phyloP scores from a whole-genome alignment of 2,113 vertebrate genomes.

The Himantopus leucocephalus region DNA sequence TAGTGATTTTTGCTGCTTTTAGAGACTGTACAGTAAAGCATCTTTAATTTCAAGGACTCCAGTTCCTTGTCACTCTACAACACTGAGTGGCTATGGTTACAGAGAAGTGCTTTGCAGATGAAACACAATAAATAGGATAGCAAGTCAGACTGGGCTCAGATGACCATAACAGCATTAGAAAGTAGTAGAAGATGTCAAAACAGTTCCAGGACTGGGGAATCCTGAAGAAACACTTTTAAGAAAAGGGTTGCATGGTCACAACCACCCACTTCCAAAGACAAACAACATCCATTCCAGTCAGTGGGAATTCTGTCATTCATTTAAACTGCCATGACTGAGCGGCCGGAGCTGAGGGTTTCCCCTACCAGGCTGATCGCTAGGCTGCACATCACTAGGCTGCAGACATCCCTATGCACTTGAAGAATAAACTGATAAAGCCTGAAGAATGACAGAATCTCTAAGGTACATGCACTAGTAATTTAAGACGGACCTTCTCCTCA shows the following conservation, averaged over 20 bases:
- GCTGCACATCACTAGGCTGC: background rate
- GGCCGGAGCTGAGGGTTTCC: background rate
- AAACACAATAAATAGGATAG: background rate
- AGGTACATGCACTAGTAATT: background rate
- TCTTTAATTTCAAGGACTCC: background rate
- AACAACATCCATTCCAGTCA: background rate
- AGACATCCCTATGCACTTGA: background rate
- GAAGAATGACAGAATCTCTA: background rate
- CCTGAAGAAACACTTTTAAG: background rate
- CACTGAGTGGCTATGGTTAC: background rate
- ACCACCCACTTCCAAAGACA: background rate
- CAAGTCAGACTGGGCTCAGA: background rate
- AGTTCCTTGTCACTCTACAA: background rate
- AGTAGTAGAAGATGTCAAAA: background rate
- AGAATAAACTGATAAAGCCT: background rate
- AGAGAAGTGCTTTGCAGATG: background rate
- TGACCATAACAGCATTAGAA: background rate
- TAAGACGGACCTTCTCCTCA: background rate
- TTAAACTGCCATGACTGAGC: background rate
- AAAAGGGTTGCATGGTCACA: background rate
- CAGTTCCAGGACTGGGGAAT: background rate
- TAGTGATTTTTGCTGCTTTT: background rate
- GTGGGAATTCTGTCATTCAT: background rate
- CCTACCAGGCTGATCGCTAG: background rate
- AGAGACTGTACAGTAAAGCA: background rate